Conservation (phyloP, 2,888 invertebrate species). For the Machimus rusticus region DNA sequence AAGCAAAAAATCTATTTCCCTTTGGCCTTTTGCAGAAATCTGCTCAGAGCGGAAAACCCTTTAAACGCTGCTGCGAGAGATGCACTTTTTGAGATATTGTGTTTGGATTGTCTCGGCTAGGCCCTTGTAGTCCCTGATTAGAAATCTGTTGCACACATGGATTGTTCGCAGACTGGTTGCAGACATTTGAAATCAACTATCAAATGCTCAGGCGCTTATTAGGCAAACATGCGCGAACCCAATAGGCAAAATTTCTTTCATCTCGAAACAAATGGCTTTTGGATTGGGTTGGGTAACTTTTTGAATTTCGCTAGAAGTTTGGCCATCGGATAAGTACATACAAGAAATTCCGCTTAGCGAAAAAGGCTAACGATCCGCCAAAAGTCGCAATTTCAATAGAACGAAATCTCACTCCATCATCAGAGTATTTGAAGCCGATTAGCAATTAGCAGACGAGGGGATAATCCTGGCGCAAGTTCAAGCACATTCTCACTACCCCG, state of each 20-base stretch:
- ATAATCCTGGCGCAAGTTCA: constrained; percentile 29
- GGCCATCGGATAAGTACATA: background rate
- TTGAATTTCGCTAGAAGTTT: background rate
- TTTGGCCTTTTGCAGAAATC: background rate
- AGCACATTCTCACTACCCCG: background rate
- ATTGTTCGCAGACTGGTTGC: background rate
- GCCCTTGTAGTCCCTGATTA: background rate
- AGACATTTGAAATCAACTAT: background rate
- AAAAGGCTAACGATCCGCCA: background rate
- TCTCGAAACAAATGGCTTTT: background rate
- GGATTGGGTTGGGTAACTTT: background rate
- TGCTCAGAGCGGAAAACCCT: background rate
- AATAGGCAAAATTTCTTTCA: background rate
- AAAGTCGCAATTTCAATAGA: background rate
- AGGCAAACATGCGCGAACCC: background rate
- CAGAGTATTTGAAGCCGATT: constrained; percentile 18
- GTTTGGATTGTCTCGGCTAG: background rate
- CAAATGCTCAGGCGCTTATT: background rate
- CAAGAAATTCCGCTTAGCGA: background rate
- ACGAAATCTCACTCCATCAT: constrained; percentile 13
- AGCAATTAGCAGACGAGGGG: constrained; percentile 24
- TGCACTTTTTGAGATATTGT: background rate
- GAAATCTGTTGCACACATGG: background rate
- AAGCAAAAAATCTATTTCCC: constrained; percentile 17
- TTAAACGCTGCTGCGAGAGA: background rate